phyloP scores from a whole-genome alignment of 2,113 vertebrate species.

The Phoxinus phoxinus region DNA sequence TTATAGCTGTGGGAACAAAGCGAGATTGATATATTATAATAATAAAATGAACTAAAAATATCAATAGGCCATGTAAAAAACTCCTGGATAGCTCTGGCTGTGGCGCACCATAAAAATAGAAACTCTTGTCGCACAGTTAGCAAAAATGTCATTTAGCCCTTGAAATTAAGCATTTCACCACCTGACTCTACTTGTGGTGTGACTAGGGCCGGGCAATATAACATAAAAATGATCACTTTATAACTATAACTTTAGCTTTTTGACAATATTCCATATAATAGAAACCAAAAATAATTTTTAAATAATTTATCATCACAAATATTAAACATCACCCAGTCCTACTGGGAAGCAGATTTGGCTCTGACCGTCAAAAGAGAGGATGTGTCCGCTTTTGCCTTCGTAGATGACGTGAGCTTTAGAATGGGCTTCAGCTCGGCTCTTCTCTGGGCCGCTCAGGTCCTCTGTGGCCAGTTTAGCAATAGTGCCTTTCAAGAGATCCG shows the following conservation, averaged over 20 bases:
- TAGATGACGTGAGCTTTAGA: conserved; percentile 96
- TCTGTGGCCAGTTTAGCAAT: conserved; percentile 89
- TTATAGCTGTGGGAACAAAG: conserved; percentile 81
- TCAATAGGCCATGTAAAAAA: not conserved
- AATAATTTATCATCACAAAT: not conserved
- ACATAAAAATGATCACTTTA: not conserved
- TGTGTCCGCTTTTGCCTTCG: conserved; percentile 95
- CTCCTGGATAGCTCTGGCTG: not conserved
- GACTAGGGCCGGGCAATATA: not conserved
- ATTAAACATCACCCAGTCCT: not conserved
- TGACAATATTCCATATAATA: not conserved
- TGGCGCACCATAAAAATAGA: not conserved
- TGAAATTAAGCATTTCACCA: not conserved
- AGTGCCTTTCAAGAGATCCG: conserved; percentile 89
- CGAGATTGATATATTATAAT: not conserved
- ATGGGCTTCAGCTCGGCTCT: conserved; percentile 84
- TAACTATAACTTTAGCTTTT: not conserved
- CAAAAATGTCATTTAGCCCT: not conserved
- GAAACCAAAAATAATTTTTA: not conserved
- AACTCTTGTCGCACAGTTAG: not conserved
- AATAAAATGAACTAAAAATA: not conserved
- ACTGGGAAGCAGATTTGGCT: conserved; percentile 21
- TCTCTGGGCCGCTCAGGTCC: conserved; percentile 87
- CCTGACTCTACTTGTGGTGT: not conserved
- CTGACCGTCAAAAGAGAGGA: conserved; percentile 94